These are phyloP conservation scores for Bombylius discolor DNA, from an alignment of 2,888 invertebrate species.

Conservation along the genomic window DNA sequence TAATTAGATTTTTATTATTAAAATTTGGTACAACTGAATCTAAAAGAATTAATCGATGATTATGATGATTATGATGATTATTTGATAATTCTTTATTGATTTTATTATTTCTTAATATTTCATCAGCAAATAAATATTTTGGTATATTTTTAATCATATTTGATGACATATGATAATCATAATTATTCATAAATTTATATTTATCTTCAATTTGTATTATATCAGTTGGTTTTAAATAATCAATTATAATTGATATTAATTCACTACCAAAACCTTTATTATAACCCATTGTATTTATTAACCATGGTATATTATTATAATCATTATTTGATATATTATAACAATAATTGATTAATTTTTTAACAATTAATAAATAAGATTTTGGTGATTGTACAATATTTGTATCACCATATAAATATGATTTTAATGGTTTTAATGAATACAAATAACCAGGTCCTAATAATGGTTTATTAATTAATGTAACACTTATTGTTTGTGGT, in stretches of 20 bases:
- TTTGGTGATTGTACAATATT: slow-evolving; percentile 48
- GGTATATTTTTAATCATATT: background rate
- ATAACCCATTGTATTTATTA: slow-evolving; percentile 77
- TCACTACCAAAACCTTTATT: slow-evolving; percentile 55
- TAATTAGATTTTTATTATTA: background rate
- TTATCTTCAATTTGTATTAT: slow-evolving; percentile 53
- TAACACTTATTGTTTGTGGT: slow-evolving; percentile 65
- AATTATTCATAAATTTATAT: slow-evolving; percentile 32
- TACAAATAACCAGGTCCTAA: slow-evolving; percentile 71
- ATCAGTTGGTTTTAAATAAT: slow-evolving; percentile 47
- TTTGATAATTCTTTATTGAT: too few relatives aligned
- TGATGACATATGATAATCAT: slow-evolving; percentile 19
- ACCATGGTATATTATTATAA: slow-evolving; percentile 47
- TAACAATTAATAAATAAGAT: slow-evolving; percentile 45
- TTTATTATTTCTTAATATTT: slow-evolving; percentile 2
- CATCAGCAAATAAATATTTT: slow-evolving; percentile 12
- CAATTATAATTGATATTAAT: slow-evolving; percentile 46
- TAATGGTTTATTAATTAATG: slow-evolving; percentile 50
- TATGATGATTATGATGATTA: background rate
- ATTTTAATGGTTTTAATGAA: slow-evolving; percentile 40
- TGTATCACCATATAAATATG: slow-evolving; percentile 46
- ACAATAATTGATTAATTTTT: slow-evolving; percentile 42
- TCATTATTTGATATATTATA: slow-evolving; percentile 21
- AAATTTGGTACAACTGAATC: slow-evolving; percentile 17
- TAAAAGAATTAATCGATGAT: slow-evolving; percentile 21